Evolutionary conservation across 2,113 vertebrate species (phyloP).

Genomic region (Atrichornis clamosus): DNA sequence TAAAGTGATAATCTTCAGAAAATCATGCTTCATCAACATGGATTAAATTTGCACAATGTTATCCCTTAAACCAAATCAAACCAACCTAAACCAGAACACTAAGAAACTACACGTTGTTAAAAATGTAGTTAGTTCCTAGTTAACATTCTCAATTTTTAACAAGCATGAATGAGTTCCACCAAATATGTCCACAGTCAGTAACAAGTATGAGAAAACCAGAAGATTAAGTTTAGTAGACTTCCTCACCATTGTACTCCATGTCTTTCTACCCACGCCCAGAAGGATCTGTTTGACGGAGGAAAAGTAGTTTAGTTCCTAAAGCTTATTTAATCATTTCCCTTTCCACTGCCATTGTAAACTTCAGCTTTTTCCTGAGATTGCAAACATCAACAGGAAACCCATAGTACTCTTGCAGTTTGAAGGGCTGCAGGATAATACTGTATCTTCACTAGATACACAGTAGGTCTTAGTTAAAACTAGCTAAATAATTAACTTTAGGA

Average conservation of each 20-base stretch:
- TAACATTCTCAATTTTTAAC: neutral
- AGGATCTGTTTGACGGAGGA: neutral
- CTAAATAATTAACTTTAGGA: neutral
- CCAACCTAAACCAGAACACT: neutral
- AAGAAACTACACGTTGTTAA: neutral
- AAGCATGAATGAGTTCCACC: neutral
- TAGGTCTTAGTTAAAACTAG: neutral
- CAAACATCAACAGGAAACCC: conserved; percentile 10
- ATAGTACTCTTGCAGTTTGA: neutral
- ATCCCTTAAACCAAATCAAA: neutral
- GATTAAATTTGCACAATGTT: neutral
- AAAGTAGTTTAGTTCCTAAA: conserved; percentile 28
- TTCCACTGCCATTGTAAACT: conserved; percentile 15
- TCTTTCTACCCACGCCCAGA: conserved; percentile 19
- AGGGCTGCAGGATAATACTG: neutral
- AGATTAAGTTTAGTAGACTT: conserved; percentile 22
- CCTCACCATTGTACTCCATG: conserved; percentile 15
- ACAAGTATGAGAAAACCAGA: conserved; percentile 13
- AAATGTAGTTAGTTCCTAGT: neutral
- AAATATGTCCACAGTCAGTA: neutral
- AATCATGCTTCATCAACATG: neutral
- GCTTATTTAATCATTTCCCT: conserved; percentile 47
- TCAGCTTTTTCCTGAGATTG: conserved; percentile 6
- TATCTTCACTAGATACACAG: neutral
- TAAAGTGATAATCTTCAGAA: neutral